Evolutionary conservation across 2,888 invertebrate genomes (phyloP).

Genomic region (Ferdinandea cuprea): DNA sequence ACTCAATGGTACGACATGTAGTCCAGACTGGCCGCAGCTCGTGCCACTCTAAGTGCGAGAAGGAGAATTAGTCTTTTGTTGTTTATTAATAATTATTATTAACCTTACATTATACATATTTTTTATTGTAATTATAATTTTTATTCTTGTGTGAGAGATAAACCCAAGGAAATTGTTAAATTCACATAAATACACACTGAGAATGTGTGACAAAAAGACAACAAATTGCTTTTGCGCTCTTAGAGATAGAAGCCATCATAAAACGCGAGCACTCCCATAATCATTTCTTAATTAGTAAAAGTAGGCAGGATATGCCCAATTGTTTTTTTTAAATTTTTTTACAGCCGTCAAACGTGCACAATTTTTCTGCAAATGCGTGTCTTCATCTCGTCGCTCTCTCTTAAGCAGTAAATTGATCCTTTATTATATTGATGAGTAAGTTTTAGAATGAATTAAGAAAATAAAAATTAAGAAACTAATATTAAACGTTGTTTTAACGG

Average conservation of each 20-base stretch:
- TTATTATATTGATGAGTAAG: slow-evolving; percentile 31
- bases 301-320: neutral
- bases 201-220: slow-evolving; percentile 34
- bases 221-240: slow-evolving; percentile 49
- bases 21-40: slow-evolving; percentile 76
- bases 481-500: slow-evolving; percentile 19
- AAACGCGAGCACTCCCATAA: slow-evolving; percentile 1
- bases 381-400: slow-evolving; percentile 5
- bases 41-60: slow-evolving; percentile 48
- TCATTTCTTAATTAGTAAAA: slow-evolving; percentile 17
- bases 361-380: slow-evolving; percentile 27
- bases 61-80: slow-evolving; percentile 64
- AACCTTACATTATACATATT: slow-evolving; percentile 37
- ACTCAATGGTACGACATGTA: slow-evolving; percentile 97
- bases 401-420: slow-evolving; percentile 18
- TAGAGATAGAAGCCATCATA: slow-evolving; percentile 44
- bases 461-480: neutral
- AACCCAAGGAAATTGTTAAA: slow-evolving; percentile 57
- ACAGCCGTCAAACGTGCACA: slow-evolving; percentile 43
- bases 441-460: neutral
- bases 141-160: slow-evolving; percentile 41
- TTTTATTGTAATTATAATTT: slow-evolving; percentile 50
- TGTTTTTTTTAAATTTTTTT: slow-evolving; percentile 2
- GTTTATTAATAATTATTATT: slow-evolving; percentile 65
- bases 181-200: slow-evolving; percentile 43